These are phyloP conservation scores for Mormyrus proboscirostris DNA, from an alignment of 2,797 vertebrate species.

Conservation along the genomic window DNA sequence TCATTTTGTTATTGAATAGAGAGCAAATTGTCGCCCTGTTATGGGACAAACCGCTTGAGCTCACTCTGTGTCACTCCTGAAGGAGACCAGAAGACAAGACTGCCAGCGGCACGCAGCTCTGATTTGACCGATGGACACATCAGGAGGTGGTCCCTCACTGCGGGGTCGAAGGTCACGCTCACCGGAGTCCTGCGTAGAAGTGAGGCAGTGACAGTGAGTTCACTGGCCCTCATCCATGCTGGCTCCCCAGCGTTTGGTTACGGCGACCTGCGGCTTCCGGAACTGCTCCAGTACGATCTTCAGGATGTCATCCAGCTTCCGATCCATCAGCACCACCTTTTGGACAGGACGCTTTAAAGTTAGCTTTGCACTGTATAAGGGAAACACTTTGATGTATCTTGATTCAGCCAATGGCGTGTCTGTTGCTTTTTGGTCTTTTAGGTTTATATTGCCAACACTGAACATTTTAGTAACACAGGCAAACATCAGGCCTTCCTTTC, in stretches of 20 bases:
- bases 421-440: not conserved
- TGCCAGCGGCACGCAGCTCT: not conserved
- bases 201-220: constrained; percentile 22
- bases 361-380: not conserved
- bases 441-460: not conserved
- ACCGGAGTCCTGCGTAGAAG: not conserved
- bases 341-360: not conserved
- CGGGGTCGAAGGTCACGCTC: not conserved
- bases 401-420: not conserved
- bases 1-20: not conserved
- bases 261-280: constrained; percentile 48
- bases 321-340: constrained; percentile 62
- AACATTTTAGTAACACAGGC: not conserved
- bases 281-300: constrained; percentile 60
- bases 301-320: constrained; percentile 59
- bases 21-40: not conserved
- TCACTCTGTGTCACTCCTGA: not conserved
- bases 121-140: not conserved
- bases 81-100: not conserved
- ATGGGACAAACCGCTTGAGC: not conserved
- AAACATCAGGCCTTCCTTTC: not conserved
- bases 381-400: not conserved
- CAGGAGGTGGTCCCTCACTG: not conserved
- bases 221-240: constrained; percentile 60
- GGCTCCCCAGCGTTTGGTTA: constrained; percentile 54